Conservation (phyloP, 2,888 invertebrate genomes). For the Lithodes maja region DNA sequence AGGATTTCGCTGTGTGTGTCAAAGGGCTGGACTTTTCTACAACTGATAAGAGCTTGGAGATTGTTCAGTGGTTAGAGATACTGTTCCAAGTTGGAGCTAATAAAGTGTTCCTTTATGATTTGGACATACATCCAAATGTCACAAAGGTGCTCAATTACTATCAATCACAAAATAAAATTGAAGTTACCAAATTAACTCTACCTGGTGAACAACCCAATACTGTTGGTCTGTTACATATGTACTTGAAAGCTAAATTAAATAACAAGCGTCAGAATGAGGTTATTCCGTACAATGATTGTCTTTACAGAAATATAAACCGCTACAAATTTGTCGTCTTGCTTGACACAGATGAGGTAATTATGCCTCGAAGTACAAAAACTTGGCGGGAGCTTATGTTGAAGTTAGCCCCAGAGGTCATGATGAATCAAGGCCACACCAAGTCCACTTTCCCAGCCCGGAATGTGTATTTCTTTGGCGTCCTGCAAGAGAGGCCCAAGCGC, state of each 20-base stretch:
- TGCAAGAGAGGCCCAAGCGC: constrained; percentile 84
- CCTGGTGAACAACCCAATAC: constrained; percentile 94
- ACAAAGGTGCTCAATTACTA: constrained; percentile 84
- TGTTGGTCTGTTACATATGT: constrained; percentile 91
- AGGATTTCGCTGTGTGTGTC: constrained; percentile 93
- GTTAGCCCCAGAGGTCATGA: constrained; percentile 74
- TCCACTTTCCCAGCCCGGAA: constrained; percentile 92
- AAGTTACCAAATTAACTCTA: constrained; percentile 86
- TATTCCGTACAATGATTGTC: constrained; percentile 96
- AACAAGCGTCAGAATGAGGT: constrained; percentile 97
- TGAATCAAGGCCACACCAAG: constrained; percentile 81
- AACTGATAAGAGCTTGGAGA: constrained; percentile 90
- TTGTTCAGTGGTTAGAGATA: constrained; percentile 96
- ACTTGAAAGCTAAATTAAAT: constrained; percentile 90
- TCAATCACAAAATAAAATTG: constrained; percentile 81
- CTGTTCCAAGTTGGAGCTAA: constrained; percentile 90
- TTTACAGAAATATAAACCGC: constrained; percentile 92
- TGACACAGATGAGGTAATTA: constrained; percentile 95
- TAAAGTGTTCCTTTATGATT: constrained; percentile 92
- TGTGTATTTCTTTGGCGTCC: constrained; percentile 87
- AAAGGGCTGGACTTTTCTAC: constrained; percentile 95
- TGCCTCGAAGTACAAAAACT: constrained; percentile 82
- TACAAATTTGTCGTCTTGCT: constrained; percentile 92
- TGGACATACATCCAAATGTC: constrained; percentile 90
- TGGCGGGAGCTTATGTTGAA: constrained; percentile 87